Percentiles rank a stretch among this genome's conserved stretches.
Conservation (phyloP, 2,113 vertebrate genomes). For the Pituophis catenifer region DNA sequence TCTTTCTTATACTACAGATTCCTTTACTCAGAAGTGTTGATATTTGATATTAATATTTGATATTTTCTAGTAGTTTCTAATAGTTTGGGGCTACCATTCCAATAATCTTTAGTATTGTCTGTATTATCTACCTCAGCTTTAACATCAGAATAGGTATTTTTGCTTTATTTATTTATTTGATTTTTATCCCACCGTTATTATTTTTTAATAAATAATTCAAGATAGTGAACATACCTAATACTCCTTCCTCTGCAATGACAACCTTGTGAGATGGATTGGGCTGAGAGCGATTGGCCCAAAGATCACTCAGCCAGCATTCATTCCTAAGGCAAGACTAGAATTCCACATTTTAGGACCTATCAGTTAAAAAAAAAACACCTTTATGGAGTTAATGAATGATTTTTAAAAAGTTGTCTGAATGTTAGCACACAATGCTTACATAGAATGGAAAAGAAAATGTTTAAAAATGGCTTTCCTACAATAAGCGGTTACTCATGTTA, state of each 20-base stretch:
- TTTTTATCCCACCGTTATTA: neutral
- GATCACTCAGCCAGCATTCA: neutral
- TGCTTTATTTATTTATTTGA: neutral
- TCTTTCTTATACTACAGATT: neutral
- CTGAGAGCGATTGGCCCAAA: neutral
- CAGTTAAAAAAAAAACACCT: neutral
- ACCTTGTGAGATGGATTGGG: neutral
- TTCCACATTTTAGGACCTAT: neutral
- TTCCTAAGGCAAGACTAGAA: neutral
- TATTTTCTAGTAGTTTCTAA: neutral
- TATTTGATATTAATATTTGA: neutral
- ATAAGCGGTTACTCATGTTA: neutral
- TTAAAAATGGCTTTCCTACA: neutral
- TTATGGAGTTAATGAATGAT: neutral
- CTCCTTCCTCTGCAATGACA: neutral
- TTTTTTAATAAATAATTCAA: neutral
- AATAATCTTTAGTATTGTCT: neutral
- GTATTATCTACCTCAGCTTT: neutral
- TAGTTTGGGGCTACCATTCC: neutral
- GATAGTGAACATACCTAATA: neutral
- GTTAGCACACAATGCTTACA: neutral
- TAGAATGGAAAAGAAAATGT: neutral
- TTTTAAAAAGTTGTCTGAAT: neutral
- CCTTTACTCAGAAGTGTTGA: neutral
- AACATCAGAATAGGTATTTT: neutral